Evolutionary conservation across 2,888 invertebrate species (phyloP), one percentile per base, ranked within the genome.

Genomic region (Micropterix aruncella): DNA sequence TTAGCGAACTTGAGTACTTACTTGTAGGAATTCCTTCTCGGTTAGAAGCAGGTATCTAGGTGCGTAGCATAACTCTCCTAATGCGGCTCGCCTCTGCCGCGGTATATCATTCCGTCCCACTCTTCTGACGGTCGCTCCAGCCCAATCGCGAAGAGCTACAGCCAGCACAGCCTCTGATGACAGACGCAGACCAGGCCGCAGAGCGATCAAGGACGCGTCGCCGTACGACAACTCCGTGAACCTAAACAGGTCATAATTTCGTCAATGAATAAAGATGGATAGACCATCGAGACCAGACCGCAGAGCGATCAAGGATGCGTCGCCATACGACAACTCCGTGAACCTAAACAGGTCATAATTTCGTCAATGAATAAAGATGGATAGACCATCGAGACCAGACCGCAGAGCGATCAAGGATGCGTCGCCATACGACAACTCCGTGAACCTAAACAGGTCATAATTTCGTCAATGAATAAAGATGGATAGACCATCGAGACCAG

Each of bases 221-320:
- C 73, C 73, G 47, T 75, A 74, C 12, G 75, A 72, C 19, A 88
- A 63, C 46, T 83, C 80, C 7, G 27, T 7, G 27, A 27, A 27
- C 27, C 27, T 27, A 12, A n/a, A n/a, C n/a, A n/a, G n/a, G n/a
- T n/a, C n/a, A n/a, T n/a, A 48, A 74, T 57, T 12, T 63, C 60
- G 56, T 80, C 80, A 44, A 82, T 74, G 47, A 73, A 49, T n/a
- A n/a, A n/a, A n/a, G n/a, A n/a, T n/a, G n/a, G n/a, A n/a, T n/a
- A n/a, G n/a, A n/a, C n/a, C n/a, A n/a, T n/a, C n/a, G n/a, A 90
- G 60, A 2, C 79, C 79, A 51, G 85, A 81, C 3, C 87, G 72
- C 43, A 69, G 69, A 1, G 83, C 71, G 42, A 89, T 77, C 27
- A 75, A 67, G 2, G 73, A 63, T 18, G 88, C 64, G 51, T 83